Base-by-base conservation (phyloP, 2,113 vertebrate species). In the Paratilapia polleni region DNA sequence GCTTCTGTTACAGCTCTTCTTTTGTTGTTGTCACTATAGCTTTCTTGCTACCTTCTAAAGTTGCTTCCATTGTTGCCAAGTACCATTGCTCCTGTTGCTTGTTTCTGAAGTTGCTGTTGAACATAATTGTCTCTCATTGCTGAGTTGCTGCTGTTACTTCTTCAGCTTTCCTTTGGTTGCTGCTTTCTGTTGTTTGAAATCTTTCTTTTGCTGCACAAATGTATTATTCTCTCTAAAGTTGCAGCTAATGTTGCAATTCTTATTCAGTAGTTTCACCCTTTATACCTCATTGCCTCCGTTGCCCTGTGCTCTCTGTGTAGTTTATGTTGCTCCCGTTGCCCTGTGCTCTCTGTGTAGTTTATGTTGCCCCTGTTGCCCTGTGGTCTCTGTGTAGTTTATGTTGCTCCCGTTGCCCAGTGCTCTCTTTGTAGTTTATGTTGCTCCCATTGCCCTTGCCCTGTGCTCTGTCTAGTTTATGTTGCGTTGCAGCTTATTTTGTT, bases 401-500 rank as follows among this genome's bases (percentile, higher is more conserved):
- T 68, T 54, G 24, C 64, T 28, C 38, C 17, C 13, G 19, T 19
- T 62, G n/a, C 36, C 36, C 36, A 12, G 41, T 60, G 47, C 8
- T 68, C 66, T 64, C 47, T 41, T 34, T 84, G 22, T 88, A 88
- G 92, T 91, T 93, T 93, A 90, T 59, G 43, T 68, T 54, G 24
- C 64, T 28, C 38, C 17, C 13, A 20, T 19, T 62, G n/a, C 20
- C 13, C 52, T 57, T 28, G 22, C 64, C 26, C 59, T 56, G 56
- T 22, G 14, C 12, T 75, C 54, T 73, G 73, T 84, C 31, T 90
- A 90, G 92, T 91, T 93, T 93, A 90, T 56, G 38, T 89, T 90
- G 81, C 1, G 4, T 61, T 52, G 79, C n/a, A 15, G 77, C 54
- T 38, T 20, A 28, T 81, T 76, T 62, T 15, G 3, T 78, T 49